phyloP scores from a whole-genome alignment of 2,113 vertebrate genomes.

The Oplegnathus fasciatus region DNA sequence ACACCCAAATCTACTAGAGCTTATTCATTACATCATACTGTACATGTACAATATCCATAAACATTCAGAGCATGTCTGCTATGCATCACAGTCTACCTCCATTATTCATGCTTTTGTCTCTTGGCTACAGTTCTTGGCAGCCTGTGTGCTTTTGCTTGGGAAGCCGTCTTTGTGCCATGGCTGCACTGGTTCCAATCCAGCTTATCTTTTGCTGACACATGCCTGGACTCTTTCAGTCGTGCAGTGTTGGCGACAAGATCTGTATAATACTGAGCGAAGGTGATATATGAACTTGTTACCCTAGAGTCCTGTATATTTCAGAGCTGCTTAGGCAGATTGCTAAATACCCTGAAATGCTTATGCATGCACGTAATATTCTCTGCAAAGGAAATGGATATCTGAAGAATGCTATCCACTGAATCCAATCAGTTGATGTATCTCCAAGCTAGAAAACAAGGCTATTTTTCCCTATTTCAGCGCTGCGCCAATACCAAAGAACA shows the following conservation, averaged over 20 bases:
- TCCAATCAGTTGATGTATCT: slow-evolving; percentile 15
- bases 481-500: slow-evolving; percentile 28
- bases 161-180: slow-evolving; percentile 45
- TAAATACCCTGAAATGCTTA: not conserved
- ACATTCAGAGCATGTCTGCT: slow-evolving; percentile 24
- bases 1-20: slow-evolving; percentile 30
- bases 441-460: not conserved
- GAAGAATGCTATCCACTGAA: not conserved
- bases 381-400: slow-evolving; percentile 13
- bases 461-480: not conserved
- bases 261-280: slow-evolving; percentile 8
- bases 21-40: slow-evolving; percentile 34
- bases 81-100: slow-evolving; percentile 50
- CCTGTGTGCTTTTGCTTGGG: slow-evolving; percentile 31
- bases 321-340: not conserved
- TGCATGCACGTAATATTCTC: not conserved
- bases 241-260: slow-evolving; percentile 31
- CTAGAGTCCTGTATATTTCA: slow-evolving; percentile 24
- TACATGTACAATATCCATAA: slow-evolving; percentile 12
- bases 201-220: slow-evolving; percentile 64
- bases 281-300: slow-evolving; percentile 30
- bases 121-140: slow-evolving; percentile 60
- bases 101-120: slow-evolving; percentile 63
- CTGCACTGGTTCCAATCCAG: slow-evolving; percentile 49
- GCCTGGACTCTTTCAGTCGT: slow-evolving; percentile 48